Evolutionary conservation across 2,888 invertebrate genomes (phyloP).

Genomic region (Beris morrisii): DNA sequence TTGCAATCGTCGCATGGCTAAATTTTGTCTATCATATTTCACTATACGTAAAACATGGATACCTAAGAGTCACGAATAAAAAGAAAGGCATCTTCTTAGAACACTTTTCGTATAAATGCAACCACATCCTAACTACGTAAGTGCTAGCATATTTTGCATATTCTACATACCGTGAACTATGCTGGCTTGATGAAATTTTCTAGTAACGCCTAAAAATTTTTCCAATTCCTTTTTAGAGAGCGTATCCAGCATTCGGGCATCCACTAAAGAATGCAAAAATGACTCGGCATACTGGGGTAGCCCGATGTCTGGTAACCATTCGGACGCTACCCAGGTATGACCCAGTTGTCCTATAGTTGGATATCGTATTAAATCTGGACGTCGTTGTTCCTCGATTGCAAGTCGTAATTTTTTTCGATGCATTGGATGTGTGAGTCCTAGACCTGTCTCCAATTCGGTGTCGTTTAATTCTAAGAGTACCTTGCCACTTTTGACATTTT

Average conservation of each 20-base stretch:
- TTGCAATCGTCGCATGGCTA: constrained; percentile 84
- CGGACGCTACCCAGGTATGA: constrained; percentile 91
- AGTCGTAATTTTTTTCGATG: constrained; percentile 90
- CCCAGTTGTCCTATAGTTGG: constrained; percentile 84
- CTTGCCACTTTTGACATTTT: constrained; percentile 95
- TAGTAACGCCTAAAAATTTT: constrained; percentile 87
- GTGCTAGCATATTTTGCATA: background rate
- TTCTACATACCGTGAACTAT: constrained; percentile 74
- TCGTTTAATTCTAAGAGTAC: constrained; percentile 91
- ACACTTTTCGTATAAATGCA: background rate
- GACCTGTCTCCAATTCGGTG: constrained; percentile 84
- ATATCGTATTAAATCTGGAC: constrained; percentile 84
- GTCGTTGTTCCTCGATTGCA: constrained; percentile 89
- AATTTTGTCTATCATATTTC: constrained; percentile 88
- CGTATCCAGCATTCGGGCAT: constrained; percentile 90
- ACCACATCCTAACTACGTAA: background rate
- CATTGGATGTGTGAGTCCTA: constrained; percentile 90
- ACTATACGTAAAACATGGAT: constrained; percentile 89
- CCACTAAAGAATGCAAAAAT: constrained; percentile 86
- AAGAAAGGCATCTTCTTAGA: background rate
- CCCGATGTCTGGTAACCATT: constrained; percentile 91
- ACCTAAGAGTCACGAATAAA: constrained; percentile 43
- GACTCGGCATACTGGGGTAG: constrained; percentile 86
- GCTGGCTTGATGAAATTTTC: constrained; percentile 93
- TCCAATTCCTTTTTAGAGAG: constrained; percentile 92